Percentiles rank a stretch among this genome's conserved stretches.
These are phyloP conservation scores for Aphyosemion australe DNA, from an alignment of 2,113 vertebrate genomes.

Conservation along the genomic window DNA sequence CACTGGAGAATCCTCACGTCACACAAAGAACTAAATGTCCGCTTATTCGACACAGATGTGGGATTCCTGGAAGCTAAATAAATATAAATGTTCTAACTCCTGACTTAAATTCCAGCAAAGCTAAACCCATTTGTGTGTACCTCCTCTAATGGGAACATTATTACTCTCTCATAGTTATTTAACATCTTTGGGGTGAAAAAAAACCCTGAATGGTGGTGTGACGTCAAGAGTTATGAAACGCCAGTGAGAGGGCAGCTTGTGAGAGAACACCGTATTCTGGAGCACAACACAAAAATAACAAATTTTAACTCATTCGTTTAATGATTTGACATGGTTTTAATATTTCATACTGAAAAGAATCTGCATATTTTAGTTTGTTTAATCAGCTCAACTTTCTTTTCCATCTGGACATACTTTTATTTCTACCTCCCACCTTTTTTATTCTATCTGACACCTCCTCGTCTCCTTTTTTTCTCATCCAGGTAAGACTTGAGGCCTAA, in stretches of 20 bases:
- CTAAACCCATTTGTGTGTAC: too few species aligned
- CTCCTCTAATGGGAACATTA: background rate
- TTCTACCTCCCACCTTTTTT: too few species aligned
- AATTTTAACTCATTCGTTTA: too few species aligned
- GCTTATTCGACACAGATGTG: conserved; percentile 7
- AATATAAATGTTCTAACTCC: background rate
- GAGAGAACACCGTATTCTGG: background rate
- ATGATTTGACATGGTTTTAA: too few species aligned
- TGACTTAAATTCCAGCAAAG: background rate
- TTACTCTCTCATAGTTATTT: background rate
- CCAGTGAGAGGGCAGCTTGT: conserved; percentile 4
- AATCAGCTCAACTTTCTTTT: too few species aligned
- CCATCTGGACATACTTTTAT: too few species aligned
- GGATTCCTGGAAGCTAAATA: conserved; percentile 29
- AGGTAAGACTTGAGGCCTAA: too few species aligned
- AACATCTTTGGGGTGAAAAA: conserved; percentile 30
- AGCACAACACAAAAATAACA: background rate
- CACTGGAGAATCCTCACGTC: conserved; percentile 17
- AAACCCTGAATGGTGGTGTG: conserved; percentile 8
- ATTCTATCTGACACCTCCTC: too few species aligned
- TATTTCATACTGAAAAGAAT: too few species aligned
- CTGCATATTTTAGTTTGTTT: too few species aligned
- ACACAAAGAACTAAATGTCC: background rate
- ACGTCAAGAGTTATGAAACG: conserved; percentile 14
- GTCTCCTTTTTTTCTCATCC: too few species aligned